Evolutionary conservation across 2,797 vertebrate species (phyloP), one percentile per base, ranked within the genome.

Genomic region (Huso huso): DNA sequence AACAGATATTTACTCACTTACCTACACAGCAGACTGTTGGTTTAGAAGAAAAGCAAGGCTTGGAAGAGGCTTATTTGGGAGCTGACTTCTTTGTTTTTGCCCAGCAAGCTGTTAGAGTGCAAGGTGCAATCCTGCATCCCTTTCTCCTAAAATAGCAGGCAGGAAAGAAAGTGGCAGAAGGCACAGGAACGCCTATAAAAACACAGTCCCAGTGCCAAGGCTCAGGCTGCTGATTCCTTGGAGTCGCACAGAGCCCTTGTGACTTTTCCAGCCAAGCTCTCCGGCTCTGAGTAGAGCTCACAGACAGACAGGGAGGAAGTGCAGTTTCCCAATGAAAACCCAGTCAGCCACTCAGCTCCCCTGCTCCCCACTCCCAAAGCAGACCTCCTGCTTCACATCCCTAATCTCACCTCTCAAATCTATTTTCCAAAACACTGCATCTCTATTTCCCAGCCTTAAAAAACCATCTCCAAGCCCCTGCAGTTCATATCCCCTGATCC

Each of bases 21-120:
- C 62, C 61, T 13, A 62, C 79, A 7, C 61, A 62, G 49, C 8
- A 52, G 63, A 10, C 63, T 48, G 8, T 50, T 6, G 4, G 48
- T 8, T 63, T 8, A 6, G 48, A 13, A 49, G n/a, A 74, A 73
- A 72, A 71, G 63, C 73, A 73, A 81, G 82, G 81, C 74, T 75
- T 58, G 68, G 63, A 48, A 37, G 67, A 71, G 69, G 55, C 10
- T 58, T 8, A 13, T n/a, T 58, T 13, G 8, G 7, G n/a, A 51
- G 8, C 23, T 66, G 53, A n/a, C 12, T n/a, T 59, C 52, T 8
- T 12, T 55, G 49, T 11, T 12, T 13, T 7, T 15, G 49, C 13
- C 18, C 11, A 55, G 52, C 13, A 10, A 37, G 48, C 51, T 48
- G 37, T 10, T 6, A 6, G 11, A n/a, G 23, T 57, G 48, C n/a